Percentiles rank a stretch among this genome's conserved stretches.
These are phyloP conservation scores for Cnemophilus loriae DNA, from an alignment of 2,113 vertebrate species.

Conservation along the genomic window DNA sequence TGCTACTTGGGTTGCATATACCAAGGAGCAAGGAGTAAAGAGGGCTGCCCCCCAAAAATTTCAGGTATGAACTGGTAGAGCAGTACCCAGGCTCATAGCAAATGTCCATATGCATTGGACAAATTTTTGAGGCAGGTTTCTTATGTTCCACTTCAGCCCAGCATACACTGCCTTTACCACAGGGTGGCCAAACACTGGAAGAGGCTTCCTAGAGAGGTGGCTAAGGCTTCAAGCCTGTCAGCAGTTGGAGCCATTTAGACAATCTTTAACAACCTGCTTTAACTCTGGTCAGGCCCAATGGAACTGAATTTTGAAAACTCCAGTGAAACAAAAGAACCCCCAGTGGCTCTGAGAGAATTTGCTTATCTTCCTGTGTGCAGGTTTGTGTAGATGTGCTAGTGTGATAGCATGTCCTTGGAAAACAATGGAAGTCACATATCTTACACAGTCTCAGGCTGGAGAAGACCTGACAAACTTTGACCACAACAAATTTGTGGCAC, in stretches of 20 bases:
- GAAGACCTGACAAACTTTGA: not conserved
- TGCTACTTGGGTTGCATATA: not conserved
- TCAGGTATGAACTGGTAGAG: not conserved
- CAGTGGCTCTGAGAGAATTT: rapidly evolving
- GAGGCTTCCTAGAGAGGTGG: not conserved
- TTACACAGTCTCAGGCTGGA: not conserved
- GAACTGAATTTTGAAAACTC: not conserved
- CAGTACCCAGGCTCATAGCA: not conserved
- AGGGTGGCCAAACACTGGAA: not conserved
- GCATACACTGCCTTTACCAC: not conserved
- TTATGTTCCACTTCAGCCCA: not conserved
- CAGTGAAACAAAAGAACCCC: not conserved
- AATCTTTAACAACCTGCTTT: not conserved
- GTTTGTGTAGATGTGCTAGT: not conserved
- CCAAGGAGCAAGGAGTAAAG: not conserved
- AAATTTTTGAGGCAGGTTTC: not conserved
- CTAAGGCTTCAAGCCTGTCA: not conserved
- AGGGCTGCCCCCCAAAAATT: not conserved
- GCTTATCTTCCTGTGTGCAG: not conserved
- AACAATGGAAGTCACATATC: not conserved
- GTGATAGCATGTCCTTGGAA: not conserved
- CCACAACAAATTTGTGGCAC: not conserved
- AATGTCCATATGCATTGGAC: not conserved
- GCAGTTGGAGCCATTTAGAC: not conserved
- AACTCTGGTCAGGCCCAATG: not conserved